Base-by-base conservation (phyloP, 2,113 vertebrate species). In the Microtus ochrogaster region DNA sequence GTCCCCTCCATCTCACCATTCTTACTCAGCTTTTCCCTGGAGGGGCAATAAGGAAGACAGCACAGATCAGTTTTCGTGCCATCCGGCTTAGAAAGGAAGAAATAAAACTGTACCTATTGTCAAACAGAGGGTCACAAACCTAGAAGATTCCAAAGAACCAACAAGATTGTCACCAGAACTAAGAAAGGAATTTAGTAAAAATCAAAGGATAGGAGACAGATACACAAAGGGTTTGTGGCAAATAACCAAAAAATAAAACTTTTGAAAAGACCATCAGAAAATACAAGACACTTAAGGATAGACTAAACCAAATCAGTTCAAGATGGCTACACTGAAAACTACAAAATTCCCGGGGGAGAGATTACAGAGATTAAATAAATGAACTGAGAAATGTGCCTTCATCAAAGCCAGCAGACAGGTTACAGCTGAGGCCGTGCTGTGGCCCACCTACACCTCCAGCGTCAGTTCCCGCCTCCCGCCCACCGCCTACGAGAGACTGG, bases 391-490 rank as follows among this genome's bases (percentile, higher is more conserved):
- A 44, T 4, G 24, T 0, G 4, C 3, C 26, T 17, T 11, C 3
- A 21, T 24, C 24, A 22, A 0, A 26, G 44, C 9, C 10, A 26
- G 36, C 39, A 89, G 28, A 61, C 26, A 36, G 63, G 17, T 12
- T 24, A 28, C 0, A 3, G 16, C n/a, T 16, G 22, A 12, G 16
- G 22, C 74, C 33, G 0, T n/a, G 49, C 65, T 33, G 58, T 13
- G 52, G 68, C 2, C 39, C 12, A 22, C 13, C 66, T 36, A 13
- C 1, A 55, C 44, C 63, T 16, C n/a, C 55, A 11, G 13, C 0
- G 1, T 3, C 22, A 77, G 26, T 16, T 39, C 82, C 16, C 13
- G 2, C 3, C 7, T n/a, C 52, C 13, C 19, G 21, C n/a, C 14
- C 19, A 9, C 87, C 14, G 21, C 68, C 21, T 22, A 4, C 8